phyloP scores from a whole-genome alignment of 53 echinoderm and acorn worm genomes.

The Apostichopus leukothele region DNA sequence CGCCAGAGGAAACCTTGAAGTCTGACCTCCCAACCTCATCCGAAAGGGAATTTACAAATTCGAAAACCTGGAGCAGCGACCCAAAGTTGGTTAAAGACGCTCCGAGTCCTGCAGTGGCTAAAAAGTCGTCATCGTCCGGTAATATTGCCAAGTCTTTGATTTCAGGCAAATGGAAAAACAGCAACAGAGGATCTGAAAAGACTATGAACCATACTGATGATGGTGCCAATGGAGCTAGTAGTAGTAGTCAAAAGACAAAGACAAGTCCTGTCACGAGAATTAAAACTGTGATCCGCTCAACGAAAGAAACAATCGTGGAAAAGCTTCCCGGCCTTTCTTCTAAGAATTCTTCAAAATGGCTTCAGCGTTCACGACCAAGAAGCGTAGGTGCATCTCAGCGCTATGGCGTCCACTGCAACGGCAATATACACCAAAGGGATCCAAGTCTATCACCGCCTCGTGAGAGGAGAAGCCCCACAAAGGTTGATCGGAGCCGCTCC shows the following conservation, averaged over 20 bases:
- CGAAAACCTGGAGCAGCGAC: constrained; percentile 22
- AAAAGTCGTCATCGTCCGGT: constrained; percentile 37
- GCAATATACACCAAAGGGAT: constrained; percentile 25
- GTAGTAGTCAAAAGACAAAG: constrained; percentile 43
- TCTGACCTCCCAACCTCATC: constrained; percentile 18
- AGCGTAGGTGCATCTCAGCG: constrained; percentile 45
- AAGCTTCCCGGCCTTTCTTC: constrained; percentile 34
- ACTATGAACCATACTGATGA: constrained; percentile 35
- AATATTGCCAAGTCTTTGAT: neutral
- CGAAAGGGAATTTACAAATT: constrained; percentile 26
- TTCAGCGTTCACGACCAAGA: constrained; percentile 23
- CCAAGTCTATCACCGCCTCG: constrained; percentile 30
- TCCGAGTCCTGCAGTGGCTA: neutral
- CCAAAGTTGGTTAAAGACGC: constrained; percentile 30
- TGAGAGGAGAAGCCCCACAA: neutral
- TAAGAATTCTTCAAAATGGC: neutral
- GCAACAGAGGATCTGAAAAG: constrained; percentile 1
- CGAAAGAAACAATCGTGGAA: constrained; percentile 39
- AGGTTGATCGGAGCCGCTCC: constrained; percentile 43
- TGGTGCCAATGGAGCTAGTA: constrained; percentile 5
- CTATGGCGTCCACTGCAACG: constrained; percentile 27
- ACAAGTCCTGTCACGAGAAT: constrained; percentile 26
- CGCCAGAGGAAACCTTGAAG: constrained; percentile 22
- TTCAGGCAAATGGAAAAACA: neutral
- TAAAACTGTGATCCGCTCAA: constrained; percentile 41